phyloP scores from a whole-genome alignment of 2,797 vertebrate genomes.

The Psittacula echo region DNA sequence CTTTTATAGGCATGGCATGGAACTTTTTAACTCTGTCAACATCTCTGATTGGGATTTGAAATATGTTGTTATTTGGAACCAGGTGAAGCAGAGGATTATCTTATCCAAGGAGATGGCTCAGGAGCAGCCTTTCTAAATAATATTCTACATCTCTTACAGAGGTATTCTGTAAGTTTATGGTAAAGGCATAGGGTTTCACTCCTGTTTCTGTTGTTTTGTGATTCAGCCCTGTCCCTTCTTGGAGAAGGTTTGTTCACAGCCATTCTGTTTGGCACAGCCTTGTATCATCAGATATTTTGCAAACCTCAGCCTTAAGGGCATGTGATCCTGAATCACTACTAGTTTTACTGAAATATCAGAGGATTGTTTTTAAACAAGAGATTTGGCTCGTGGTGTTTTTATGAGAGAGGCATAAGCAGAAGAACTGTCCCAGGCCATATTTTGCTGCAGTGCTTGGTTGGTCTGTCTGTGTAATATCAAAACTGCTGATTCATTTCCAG shows the following conservation, averaged over 20 bases:
- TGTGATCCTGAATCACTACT: not conserved
- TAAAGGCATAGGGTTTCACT: not conserved
- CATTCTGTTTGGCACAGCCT: not conserved
- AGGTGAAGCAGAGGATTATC: not conserved
- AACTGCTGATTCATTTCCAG: conserved; percentile 69
- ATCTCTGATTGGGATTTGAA: not conserved
- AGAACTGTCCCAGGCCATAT: not conserved
- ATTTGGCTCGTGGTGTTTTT: not conserved
- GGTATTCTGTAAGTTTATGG: not conserved
- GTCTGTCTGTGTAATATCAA: conserved; percentile 19
- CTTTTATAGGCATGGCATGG: not conserved
- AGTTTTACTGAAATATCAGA: not conserved
- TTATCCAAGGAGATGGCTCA: not conserved
- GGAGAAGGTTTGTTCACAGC: not conserved
- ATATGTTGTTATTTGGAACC: not conserved
- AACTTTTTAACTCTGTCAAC: not conserved
- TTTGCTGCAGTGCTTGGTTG: not conserved
- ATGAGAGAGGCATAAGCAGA: not conserved
- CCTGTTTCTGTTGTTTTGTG: not conserved
- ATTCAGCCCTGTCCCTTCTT: not conserved
- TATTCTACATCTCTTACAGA: not conserved
- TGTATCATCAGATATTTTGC: not conserved
- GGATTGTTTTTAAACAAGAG: not conserved
- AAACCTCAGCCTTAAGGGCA: not conserved
- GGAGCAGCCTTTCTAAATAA: conserved; percentile 9